Base-by-base conservation (phyloP, 2,797 vertebrate species). In the Synaphobranchus kaupii region DNA sequence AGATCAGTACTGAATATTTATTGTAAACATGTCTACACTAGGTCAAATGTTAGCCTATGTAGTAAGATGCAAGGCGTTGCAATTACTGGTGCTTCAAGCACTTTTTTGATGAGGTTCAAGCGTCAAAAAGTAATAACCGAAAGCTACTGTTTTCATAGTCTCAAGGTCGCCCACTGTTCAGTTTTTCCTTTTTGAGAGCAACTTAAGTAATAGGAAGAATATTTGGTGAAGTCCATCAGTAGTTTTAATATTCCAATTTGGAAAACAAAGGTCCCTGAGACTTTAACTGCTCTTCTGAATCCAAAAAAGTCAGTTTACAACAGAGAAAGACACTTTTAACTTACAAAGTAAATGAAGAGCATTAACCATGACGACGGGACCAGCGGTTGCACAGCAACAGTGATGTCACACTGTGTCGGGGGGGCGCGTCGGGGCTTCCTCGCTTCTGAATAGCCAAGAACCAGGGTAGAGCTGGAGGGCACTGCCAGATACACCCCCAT, bases 11-110 rank as follows among this genome's bases (percentile, higher is more conserved):
- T 20, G 20, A 80, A 47, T 80, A 80, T 94, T 95, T 93, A 94
- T 94, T 94, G 88, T 92, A 93, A 93, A 93, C 90, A 88, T 50
- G 39, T 28, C 50, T 63, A 13, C 81, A 84, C 60, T 52, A 4
- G 86, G 8, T 66, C 34, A 15, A 80, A 47, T 47, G 17, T 54
- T 66, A 15, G 54, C 54, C 10, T 39, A 48, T 73, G 52, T 71
- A 66, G 47, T 6, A 13, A 0, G 28, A 83, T 84, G 90, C 83
- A 89, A 44, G 84, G 39, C 52, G 84, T 71, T 88, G 31, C 73
- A 84, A 86, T 88, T 86, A 84, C 6, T 85, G 47, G 68, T 54
- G 80, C 87, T 66, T 66, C 22, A 66, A 66, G 76, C 60, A 20
- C 4, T 88, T 83, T 39, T 90, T 88, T 83, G 87, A 60, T 50